Evolutionary conservation across 2,888 invertebrate genomes (phyloP), one percentile per base, ranked within the genome.

Genomic region (Eupithecia pulchellata): DNA sequence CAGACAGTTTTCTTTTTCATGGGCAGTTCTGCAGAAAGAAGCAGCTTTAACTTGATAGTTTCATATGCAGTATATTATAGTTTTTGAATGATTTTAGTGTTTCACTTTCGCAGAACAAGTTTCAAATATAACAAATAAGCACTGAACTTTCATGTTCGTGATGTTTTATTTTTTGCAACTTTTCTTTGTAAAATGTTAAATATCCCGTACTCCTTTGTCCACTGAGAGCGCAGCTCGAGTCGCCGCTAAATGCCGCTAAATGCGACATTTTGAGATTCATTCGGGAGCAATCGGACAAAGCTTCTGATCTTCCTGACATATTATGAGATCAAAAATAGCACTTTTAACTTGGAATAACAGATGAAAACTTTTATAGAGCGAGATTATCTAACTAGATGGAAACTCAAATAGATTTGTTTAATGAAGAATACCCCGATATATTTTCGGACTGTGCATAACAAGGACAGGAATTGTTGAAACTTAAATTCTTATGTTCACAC

Each of bases 281-380:
- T 25, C 20, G 47, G 25, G 25, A 52, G 52, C 52, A 52, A 60
- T 60, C 58, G 66, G 58, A 71, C 69, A 71, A 65, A 52, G 64
- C 66, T 68, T 69, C 55, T 66, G 70, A 68, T 67, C 57, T 65
- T 61, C 68, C 2, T n/a, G 60, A 52, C 25, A 52, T 52, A 52
- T 25, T 11, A 52, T 20, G 52, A 52, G 52, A 25, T 25, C 47
- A 52, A 52, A 52, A 25, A 25, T 52, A 52, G 52, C 52, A 1
- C 52, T 47, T 20, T 47, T 52, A 52, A 52, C 52, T 47, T 47
- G 1, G 25, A 25, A 52, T 52, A 52, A 52, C 52, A 52, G 2
- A 52, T 52, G 52, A 52, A 11, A 25, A 13, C 52, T 25, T 52
- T 52, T 52, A 52, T 52, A 20, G 20, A 20, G 13, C 11, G 11